Evolutionary conservation across 2,797 vertebrate species (phyloP).

Genomic region (Sebastes oblongus): DNA sequence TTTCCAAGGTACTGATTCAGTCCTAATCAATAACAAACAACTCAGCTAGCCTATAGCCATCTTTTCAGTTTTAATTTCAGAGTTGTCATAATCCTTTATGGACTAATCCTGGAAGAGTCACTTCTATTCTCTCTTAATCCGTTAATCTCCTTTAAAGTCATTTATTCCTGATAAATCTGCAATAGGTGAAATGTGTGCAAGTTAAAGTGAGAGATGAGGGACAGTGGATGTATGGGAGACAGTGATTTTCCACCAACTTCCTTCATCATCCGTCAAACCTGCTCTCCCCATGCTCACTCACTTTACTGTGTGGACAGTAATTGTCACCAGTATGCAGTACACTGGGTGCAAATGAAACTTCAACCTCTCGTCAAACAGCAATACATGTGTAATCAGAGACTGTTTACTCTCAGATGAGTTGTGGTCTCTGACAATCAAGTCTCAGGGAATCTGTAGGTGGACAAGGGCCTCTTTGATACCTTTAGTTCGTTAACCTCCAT

Average conservation of each 20-base stretch:
- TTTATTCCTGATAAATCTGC: background rate
- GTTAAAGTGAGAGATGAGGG: background rate
- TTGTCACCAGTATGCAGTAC: background rate
- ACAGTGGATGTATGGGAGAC: background rate
- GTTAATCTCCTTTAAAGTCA: background rate
- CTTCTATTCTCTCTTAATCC: background rate
- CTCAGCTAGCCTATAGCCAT: background rate
- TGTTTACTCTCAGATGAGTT: slow-evolving; percentile 15
- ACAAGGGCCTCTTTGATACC: slow-evolving; percentile 31
- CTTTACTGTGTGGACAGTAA: background rate
- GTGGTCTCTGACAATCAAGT: slow-evolving; percentile 10
- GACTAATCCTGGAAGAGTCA: background rate
- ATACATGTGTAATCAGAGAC: slow-evolving; percentile 21
- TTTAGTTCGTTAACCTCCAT: background rate
- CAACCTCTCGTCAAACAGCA: slow-evolving; percentile 5
- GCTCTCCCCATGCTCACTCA: background rate
- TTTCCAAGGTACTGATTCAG: background rate
- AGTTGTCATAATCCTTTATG: background rate
- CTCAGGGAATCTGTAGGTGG: slow-evolving; percentile 19
- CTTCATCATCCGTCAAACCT: background rate
- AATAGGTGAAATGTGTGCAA: background rate
- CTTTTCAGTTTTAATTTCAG: background rate
- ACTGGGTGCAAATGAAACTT: slow-evolving; percentile 2
- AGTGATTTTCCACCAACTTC: background rate
- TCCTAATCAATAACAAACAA: slow-evolving; percentile 9